phyloP scores from a whole-genome alignment of 2,888 invertebrate genomes.

The Euzetes globulus region DNA sequence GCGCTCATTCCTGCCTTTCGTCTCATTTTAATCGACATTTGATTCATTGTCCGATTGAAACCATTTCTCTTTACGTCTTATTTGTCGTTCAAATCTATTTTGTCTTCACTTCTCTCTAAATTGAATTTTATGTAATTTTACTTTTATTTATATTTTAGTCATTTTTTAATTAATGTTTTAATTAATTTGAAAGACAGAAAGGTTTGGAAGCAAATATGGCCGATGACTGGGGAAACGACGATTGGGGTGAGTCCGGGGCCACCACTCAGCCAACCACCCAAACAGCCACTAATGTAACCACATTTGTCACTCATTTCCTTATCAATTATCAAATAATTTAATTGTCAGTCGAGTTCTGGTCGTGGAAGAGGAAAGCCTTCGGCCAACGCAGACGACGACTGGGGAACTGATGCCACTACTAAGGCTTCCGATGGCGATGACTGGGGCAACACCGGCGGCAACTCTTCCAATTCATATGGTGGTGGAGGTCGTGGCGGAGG shows the following conservation, averaged over 20 bases:
- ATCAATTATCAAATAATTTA: too few species aligned
- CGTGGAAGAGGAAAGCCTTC: too few species aligned
- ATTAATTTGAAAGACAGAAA: background rate
- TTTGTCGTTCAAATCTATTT: too few species aligned
- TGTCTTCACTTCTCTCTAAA: background rate
- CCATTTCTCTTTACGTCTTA: too few species aligned
- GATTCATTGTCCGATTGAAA: too few species aligned
- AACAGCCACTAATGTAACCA: too few species aligned
- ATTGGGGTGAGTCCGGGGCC: background rate
- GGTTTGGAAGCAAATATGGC: background rate
- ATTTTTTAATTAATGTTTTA: background rate
- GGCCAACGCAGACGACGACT: conserved; percentile 12
- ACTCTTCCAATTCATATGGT: background rate
- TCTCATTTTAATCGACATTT: too few species aligned
- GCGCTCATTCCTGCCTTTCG: too few species aligned
- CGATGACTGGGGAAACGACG: background rate
- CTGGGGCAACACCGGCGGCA: background rate
- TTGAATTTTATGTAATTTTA: background rate
- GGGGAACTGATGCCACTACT: conserved; percentile 35
- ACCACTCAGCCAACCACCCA: too few species aligned
- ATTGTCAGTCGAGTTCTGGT: too few species aligned
- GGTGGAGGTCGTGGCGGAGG: background rate
- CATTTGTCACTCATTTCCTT: too few species aligned
- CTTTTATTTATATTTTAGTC: background rate
- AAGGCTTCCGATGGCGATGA: conserved; percentile 30